A percentile compares a stretch with the other conserved stretches of the same genome.
These are phyloP conservation scores for Antechinus flavipes DNA, from an alignment of 2,113 vertebrate genomes.

Conservation along the genomic window DNA sequence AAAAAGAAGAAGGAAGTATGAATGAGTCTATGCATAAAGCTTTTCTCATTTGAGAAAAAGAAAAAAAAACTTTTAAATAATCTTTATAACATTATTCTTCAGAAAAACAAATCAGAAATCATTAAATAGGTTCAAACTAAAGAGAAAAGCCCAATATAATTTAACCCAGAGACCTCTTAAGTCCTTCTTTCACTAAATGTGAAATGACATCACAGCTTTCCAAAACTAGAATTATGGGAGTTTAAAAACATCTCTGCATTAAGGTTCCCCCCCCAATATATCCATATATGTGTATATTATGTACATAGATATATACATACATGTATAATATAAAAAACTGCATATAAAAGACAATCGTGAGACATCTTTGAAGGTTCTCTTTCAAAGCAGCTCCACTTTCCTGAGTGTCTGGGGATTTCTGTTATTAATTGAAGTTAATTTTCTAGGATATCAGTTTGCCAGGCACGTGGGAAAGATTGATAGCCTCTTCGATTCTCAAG, in stretches of 20 bases:
- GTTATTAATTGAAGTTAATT: constrained; percentile 99
- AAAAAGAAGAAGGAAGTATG: constrained; percentile 60
- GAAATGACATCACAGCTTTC: constrained; percentile 75
- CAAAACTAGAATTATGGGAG: constrained; percentile 77
- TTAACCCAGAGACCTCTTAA: constrained; percentile 81
- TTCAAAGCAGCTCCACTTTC: constrained; percentile 94
- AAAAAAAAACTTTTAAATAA: constrained; percentile 50
- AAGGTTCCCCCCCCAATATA: constrained; percentile 45
- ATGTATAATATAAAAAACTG: constrained; percentile 85
- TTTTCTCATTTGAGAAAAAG: constrained; percentile 32
- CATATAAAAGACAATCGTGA: constrained; percentile 95
- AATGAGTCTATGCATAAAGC: constrained; percentile 43
- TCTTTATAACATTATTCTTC: constrained; percentile 52
- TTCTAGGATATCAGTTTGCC: constrained; percentile 99
- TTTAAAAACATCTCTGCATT: constrained; percentile 76
- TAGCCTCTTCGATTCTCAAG: constrained; percentile 96
- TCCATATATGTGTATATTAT: background rate
- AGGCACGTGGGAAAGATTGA: constrained; percentile 99
- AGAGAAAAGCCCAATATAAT: constrained; percentile 72
- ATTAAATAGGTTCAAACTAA: constrained; percentile 40
- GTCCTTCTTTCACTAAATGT: constrained; percentile 75
- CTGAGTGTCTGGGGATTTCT: constrained; percentile 93
- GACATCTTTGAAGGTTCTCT: constrained; percentile 99
- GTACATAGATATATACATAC: background rate
- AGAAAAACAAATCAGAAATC: constrained; percentile 49